A percentile compares a stretch with the other conserved stretches of the same genome.
phyloP scores from a whole-genome alignment of 23 tunicate species.

The Trididemnum miniatum region DNA sequence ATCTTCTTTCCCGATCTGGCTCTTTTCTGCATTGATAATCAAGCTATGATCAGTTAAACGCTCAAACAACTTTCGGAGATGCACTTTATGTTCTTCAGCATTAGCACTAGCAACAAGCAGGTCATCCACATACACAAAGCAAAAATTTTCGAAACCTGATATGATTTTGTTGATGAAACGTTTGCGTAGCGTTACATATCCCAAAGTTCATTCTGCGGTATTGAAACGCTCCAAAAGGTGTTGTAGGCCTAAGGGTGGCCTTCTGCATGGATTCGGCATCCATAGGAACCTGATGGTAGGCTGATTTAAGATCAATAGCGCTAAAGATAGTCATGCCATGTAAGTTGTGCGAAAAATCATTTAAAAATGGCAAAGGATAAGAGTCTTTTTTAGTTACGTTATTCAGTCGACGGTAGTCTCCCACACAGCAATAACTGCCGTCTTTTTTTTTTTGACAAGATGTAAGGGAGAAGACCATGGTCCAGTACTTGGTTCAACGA shows the following conservation, averaged over 20 bases:
- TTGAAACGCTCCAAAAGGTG: slow-evolving; percentile 11
- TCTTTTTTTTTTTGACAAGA: slow-evolving; percentile 9
- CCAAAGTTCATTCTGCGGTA: slow-evolving; percentile 13
- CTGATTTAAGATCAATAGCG: no score
- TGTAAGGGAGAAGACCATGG: slow-evolving; percentile 19
- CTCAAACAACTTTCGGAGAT: slow-evolving; percentile 24
- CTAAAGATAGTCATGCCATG: slow-evolving; percentile 18
- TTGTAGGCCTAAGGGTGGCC: slow-evolving; percentile 8
- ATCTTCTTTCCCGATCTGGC: not conserved
- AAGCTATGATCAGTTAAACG: slow-evolving; percentile 20
- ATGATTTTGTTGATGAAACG: slow-evolving; percentile 28
- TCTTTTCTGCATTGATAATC: slow-evolving; percentile 15
- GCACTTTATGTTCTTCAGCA: slow-evolving; percentile 13
- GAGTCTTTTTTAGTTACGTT: not conserved
- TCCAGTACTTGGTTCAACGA: slow-evolving; percentile 18
- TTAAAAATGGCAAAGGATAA: slow-evolving; percentile 25
- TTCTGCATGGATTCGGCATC: slow-evolving; percentile 6
- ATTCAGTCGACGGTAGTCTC: slow-evolving; percentile 21
- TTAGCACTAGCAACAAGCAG: no score
- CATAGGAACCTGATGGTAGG: slow-evolving; percentile 22
- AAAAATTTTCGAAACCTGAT: slow-evolving; percentile 24
- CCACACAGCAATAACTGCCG: slow-evolving; percentile 31
- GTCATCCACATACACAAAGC: not conserved
- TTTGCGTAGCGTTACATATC: slow-evolving; percentile 13
- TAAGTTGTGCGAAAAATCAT: slow-evolving; percentile 8